Conservation (phyloP, 53 echinoderm and acorn worm species). For the Temnopleurus reevesii region DNA sequence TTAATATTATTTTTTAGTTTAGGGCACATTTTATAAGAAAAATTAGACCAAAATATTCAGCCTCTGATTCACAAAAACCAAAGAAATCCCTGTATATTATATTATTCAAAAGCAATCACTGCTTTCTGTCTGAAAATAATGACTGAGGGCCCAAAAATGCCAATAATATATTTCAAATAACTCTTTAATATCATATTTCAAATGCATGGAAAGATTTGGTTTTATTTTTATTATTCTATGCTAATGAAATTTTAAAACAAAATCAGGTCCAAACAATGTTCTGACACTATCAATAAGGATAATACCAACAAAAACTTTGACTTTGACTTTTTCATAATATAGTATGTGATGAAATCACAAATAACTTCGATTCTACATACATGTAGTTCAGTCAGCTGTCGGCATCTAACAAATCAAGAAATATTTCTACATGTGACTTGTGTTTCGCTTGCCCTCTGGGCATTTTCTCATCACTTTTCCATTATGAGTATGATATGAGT, state of each 20-base stretch:
- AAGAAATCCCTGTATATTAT: no score
- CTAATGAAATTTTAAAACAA: not conserved
- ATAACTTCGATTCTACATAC: not conserved
- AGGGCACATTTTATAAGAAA: no score
- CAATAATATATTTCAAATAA: no score
- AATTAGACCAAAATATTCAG: no score
- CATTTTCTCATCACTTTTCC: not conserved
- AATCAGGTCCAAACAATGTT: not conserved
- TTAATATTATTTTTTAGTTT: no score
- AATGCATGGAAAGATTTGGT: no score
- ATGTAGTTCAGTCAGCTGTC: not conserved
- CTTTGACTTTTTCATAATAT: not conserved
- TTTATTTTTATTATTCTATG: not conserved
- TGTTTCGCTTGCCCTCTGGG: slow-evolving; percentile 1
- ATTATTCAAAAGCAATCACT: no score
- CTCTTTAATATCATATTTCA: no score
- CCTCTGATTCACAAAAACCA: no score
- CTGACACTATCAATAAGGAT: not conserved
- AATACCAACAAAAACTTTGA: not conserved
- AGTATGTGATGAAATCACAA: not conserved
- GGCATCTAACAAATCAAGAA: not conserved
- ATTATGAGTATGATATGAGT: not conserved
- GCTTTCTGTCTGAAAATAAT: no score
- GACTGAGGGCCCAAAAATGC: no score
- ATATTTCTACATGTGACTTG: slow-evolving; percentile 27